phyloP scores from a whole-genome alignment of 2,888 invertebrate species.

The Cistogaster globosa region DNA sequence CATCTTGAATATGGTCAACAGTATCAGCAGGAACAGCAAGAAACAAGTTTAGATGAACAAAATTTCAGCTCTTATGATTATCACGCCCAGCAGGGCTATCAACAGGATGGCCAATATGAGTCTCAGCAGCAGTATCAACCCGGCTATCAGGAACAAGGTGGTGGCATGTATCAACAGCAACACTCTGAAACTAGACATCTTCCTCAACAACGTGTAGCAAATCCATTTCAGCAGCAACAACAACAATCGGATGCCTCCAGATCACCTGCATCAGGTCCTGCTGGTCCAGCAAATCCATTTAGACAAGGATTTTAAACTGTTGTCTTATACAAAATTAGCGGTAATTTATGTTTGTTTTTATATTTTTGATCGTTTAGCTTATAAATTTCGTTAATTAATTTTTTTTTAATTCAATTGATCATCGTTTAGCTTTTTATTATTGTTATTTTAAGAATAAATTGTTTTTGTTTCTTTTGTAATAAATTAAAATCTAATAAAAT shows the following conservation, averaged over 20 bases:
- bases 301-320: conserved; percentile 89
- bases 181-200: conserved; percentile 82
- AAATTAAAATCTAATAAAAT: conserved; percentile 30
- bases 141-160: conserved; percentile 82
- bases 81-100: conserved; percentile 82
- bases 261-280: conserved; percentile 73
- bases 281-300: conserved; percentile 88
- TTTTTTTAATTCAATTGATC: background rate
- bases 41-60: conserved; percentile 87
- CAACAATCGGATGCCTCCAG: conserved; percentile 78
- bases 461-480: conserved; percentile 22
- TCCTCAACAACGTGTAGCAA: conserved; percentile 84
- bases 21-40: conserved; percentile 83
- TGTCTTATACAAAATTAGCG: conserved; percentile 83
- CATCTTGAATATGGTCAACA: conserved; percentile 89
- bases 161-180: conserved; percentile 80
- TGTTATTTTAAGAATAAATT: conserved; percentile 4
- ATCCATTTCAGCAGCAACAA: conserved; percentile 89
- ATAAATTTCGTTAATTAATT: conserved; percentile 72
- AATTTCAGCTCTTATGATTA: conserved; percentile 83
- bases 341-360: conserved; percentile 80
- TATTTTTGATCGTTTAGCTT: conserved; percentile 76
- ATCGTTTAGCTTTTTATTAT: background rate
- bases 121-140: conserved; percentile 83
- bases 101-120: conserved; percentile 73